These are phyloP conservation scores for Melieria crassipennis DNA, from an alignment of 2,888 invertebrate species.

Conservation along the genomic window DNA sequence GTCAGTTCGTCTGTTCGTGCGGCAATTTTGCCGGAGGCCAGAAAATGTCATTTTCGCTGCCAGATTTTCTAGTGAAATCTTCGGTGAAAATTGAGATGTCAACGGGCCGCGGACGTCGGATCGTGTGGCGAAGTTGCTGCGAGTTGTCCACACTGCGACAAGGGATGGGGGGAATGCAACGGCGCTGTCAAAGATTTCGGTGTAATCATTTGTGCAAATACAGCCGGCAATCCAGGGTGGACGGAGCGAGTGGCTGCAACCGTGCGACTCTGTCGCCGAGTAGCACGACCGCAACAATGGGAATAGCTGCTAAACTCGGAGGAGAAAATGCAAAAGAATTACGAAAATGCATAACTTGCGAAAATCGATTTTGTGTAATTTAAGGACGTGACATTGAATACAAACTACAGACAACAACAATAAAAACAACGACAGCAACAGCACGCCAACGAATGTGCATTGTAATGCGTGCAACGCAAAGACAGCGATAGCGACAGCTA, in stretches of 20 bases:
- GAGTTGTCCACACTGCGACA: too few relatives aligned
- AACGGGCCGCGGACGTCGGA: conserved; percentile 13
- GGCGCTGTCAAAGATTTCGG: conserved; percentile 38
- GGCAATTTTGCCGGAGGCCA: conserved; percentile 1
- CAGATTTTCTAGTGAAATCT: neutral
- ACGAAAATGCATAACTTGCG: conserved; percentile 25
- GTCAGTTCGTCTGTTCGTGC: too few relatives aligned
- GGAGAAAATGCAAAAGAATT: conserved; percentile 10
- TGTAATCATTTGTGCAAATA: conserved; percentile 59
- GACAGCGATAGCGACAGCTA: neutral
- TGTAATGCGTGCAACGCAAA: neutral
- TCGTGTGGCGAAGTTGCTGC: too few relatives aligned
- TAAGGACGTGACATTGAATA: conserved; percentile 61
- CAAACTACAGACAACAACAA: conserved; percentile 16
- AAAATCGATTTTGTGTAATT: conserved; percentile 54
- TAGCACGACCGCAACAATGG: too few relatives aligned
- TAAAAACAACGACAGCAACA: neutral
- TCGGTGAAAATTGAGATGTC: conserved; percentile 34
- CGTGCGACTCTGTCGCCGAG: too few relatives aligned
- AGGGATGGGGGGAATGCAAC: too few relatives aligned
- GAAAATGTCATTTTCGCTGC: conserved; percentile 20
- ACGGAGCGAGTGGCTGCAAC: fast-evolving
- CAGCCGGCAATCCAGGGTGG: conserved; percentile 51
- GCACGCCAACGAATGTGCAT: conserved; percentile 6
- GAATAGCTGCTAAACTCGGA: neutral